Conservation (phyloP, 2,113 vertebrate genomes). For the Tetraodon nigroviridis region DNA sequence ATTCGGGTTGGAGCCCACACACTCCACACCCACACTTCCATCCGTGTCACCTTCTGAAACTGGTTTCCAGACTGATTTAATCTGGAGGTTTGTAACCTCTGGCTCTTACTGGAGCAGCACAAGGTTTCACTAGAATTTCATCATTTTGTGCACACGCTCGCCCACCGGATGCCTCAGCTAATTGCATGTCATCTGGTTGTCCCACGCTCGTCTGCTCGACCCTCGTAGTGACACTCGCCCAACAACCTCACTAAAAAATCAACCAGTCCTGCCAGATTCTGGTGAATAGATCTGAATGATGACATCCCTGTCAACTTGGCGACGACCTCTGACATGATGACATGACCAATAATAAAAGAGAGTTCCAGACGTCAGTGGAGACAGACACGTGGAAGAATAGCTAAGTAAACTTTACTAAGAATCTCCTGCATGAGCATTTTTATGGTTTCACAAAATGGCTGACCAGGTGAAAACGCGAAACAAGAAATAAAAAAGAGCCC, state of each 20-base stretch:
- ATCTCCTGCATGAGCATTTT: too few species aligned
- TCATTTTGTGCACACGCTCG: conserved; percentile 35
- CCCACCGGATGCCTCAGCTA: conserved; percentile 7
- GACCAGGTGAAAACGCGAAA: too few species aligned
- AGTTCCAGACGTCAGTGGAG: too few species aligned
- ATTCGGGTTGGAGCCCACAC: too few species aligned
- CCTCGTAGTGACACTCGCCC: conserved; percentile 17
- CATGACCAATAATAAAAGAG: too few species aligned
- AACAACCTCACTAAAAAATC: conserved; percentile 20
- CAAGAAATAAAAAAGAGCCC: too few species aligned
- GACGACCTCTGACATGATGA: conserved; percentile 25
- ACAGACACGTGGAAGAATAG: too few species aligned
- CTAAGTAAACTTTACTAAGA: too few species aligned
- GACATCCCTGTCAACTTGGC: conserved; percentile 28
- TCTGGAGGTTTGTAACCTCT: conserved; percentile 13
- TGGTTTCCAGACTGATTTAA: conserved; percentile 40
- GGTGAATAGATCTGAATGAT: conserved; percentile 40
- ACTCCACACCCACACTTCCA: conserved; percentile 18
- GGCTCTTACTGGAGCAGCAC: conserved; percentile 12
- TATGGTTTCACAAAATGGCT: too few species aligned
- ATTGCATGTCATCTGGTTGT: conserved; percentile 39
- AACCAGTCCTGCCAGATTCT: conserved; percentile 19
- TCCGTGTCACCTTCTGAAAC: conserved; percentile 47
- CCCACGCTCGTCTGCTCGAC: conserved; percentile 11
- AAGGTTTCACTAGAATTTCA: conserved; percentile 49